Evolutionary conservation across 2,113 vertebrate species (phyloP), one percentile per base, ranked within the genome.

Genomic region (Chionomys nivalis): DNA sequence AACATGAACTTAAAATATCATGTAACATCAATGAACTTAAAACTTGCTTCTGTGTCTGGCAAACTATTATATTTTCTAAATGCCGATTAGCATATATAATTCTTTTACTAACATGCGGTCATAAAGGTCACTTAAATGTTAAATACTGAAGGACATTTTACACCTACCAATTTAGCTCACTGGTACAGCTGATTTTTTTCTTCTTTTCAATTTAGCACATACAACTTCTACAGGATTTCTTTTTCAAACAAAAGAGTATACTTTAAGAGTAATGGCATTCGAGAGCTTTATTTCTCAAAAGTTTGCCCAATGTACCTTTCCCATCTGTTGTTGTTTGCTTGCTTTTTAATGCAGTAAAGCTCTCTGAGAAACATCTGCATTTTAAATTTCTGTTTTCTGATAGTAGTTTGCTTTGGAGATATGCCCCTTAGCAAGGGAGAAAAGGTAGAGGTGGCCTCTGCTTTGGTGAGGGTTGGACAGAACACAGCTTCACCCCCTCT

Each of bases 371-470:
- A 4, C 42, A 21, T 19, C 33, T 23, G 2, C 52, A 4, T 28
- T 55, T 85, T 42, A 78, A 19, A 26, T n/a, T 7, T 63, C 19
- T 42, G 31, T 68, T 72, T 42, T 9, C n/a, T 28, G 24, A 4
- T 77, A 47, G 31, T 75, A 39, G 33, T 92, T 96, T 86, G 21
- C 65, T 87, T 91, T 92, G n/a, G 65, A 63, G 65, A 93, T 63
- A 63, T 21, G 8, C 1, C 36, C 36, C 17, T 63, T 49, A 31
- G 85, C 58, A 72, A n/a, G 23, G 3, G 33, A 73, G 13, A 39
- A 7, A 66, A 55, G 0, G 1, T 26, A 47, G 7, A 19, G 3
- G 2, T 42, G 28, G 47, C 7, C 10, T 79, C 3, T 52, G 0
- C 2, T 0, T 16, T 23, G n/a, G 31, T 39, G 31, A 66, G 44